A percentile compares a stretch with the other conserved stretches of the same genome.
These are phyloP conservation scores for Phyllotreta cruciferae DNA, from an alignment of 2,888 invertebrate species.

Conservation along the genomic window DNA sequence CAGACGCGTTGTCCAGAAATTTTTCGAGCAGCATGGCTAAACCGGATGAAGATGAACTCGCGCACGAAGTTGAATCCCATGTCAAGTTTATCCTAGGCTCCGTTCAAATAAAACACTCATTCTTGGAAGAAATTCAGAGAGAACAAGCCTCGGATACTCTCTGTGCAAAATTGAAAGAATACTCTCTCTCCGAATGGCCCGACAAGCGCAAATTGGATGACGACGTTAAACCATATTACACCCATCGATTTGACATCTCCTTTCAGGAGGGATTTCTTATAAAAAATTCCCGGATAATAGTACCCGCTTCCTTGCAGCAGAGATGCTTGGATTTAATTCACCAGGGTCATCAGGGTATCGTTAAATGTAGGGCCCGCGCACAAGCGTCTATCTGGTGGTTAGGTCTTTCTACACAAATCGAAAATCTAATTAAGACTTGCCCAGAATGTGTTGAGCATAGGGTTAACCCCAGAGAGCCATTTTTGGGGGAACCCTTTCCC, in stretches of 20 bases:
- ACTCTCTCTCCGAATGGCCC: neutral
- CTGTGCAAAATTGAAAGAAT: slow-evolving; percentile 3
- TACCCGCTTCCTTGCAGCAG: neutral
- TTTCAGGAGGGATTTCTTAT: neutral
- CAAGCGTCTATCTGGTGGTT: no score
- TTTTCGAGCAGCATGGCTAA: neutral
- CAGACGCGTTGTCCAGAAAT: slow-evolving; percentile 11
- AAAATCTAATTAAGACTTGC: slow-evolving; percentile 39
- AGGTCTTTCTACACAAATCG: neutral
- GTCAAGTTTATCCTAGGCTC: neutral
- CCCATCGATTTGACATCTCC: slow-evolving; percentile 15
- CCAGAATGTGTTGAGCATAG: slow-evolving; percentile 35
- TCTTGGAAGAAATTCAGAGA: slow-evolving; percentile 17
- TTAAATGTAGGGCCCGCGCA: slow-evolving; percentile 35
- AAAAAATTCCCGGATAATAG: slow-evolving; percentile 8
- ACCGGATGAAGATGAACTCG: neutral
- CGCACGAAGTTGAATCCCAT: neutral
- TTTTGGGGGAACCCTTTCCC: no score
- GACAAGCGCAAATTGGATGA: neutral
- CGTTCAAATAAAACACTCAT: slow-evolving; percentile 15
- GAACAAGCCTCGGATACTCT: slow-evolving; percentile 17
- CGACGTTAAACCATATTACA: slow-evolving; percentile 7
- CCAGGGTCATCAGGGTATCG: neutral
- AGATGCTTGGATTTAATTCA: neutral
- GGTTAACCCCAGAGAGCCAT: slow-evolving; percentile 37